phyloP scores from a whole-genome alignment of 2,888 invertebrate species.

The Leptinotarsa juncta region DNA sequence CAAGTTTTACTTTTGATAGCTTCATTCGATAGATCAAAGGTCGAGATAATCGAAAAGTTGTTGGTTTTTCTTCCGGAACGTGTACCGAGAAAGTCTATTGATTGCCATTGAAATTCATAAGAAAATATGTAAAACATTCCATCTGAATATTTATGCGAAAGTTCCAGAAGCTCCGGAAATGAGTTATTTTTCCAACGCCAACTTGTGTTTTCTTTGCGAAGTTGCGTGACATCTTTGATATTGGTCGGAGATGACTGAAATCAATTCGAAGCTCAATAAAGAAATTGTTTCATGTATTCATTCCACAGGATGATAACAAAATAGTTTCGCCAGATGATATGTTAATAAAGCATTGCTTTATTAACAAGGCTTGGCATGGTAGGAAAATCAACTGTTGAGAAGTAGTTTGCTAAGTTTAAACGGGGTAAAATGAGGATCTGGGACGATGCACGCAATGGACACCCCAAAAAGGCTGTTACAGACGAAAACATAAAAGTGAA shows the following conservation, averaged over 20 bases:
- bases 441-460: too few relatives aligned
- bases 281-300: neutral
- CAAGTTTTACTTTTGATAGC: constrained; percentile 34
- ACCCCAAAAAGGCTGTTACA: too few relatives aligned
- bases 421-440: too few relatives aligned
- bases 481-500: too few relatives aligned
- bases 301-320: neutral
- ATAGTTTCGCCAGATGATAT: neutral
- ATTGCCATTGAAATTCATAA: constrained; percentile 27
- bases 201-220: constrained; percentile 12
- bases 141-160: constrained; percentile 25
- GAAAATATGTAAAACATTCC: constrained; percentile 24
- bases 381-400: too few relatives aligned
- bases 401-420: too few relatives aligned
- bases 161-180: constrained; percentile 6
- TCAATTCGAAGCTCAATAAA: neutral
- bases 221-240: constrained; percentile 8
- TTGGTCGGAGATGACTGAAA: neutral
- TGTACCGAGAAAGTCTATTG: constrained; percentile 24
- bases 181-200: constrained; percentile 10
- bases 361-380: too few relatives aligned
- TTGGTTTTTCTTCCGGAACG: constrained; percentile 45
- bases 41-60: constrained; percentile 55
- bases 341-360: too few relatives aligned
- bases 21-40: constrained; percentile 54